Evolutionary conservation across 2,797 vertebrate species (phyloP), one percentile per base, ranked within the genome.

Genomic region (Hephaestus fuliginosus): DNA sequence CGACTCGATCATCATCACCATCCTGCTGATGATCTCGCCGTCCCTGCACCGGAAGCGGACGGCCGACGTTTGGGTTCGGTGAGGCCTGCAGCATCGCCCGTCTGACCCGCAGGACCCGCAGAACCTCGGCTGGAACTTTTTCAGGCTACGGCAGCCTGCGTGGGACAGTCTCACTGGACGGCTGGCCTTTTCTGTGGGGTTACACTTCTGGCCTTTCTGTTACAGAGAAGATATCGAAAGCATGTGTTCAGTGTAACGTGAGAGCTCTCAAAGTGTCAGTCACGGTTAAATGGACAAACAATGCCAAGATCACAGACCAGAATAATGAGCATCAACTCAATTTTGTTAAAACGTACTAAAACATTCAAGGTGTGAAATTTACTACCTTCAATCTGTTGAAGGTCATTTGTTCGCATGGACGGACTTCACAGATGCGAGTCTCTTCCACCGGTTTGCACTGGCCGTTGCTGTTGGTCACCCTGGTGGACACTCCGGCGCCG

Each of bases 191-290:
- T 87, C 95, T 8, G 93, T 95, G 87, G 92, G 95, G 67, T 88
- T 96, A 71, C 97, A 98, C 81, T 96, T 97, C 85, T 96, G 96
- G 70, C 95, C 96, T 77, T 94, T 97, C 97, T 98, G 95, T 90
- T 83, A 39, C 65, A 76, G 14, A 74, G 12, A 76, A 57, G 5
- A 66, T 14, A 72, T 44, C 11, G 17, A 60, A 82, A 73, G 20
- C 7, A 6, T 10, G 36, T 18, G 49, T 77, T 70, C 74, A 63
- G 60, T 30, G 1, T 28, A 8, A 17, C 17, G 15, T 17, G 3
- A 36, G 25, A 53, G 28, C 17, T 51, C 53, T 41, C 9, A 15
- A 2, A 53, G 22, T 28, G 0, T 51, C 8, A 9, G 8, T 22
- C 4, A 10, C 13, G 4, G 8, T 41, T 20, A 11, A 55, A 39